Evolutionary conservation across 2,797 vertebrate species (phyloP).

Genomic region (Cirrhinus molitorella): DNA sequence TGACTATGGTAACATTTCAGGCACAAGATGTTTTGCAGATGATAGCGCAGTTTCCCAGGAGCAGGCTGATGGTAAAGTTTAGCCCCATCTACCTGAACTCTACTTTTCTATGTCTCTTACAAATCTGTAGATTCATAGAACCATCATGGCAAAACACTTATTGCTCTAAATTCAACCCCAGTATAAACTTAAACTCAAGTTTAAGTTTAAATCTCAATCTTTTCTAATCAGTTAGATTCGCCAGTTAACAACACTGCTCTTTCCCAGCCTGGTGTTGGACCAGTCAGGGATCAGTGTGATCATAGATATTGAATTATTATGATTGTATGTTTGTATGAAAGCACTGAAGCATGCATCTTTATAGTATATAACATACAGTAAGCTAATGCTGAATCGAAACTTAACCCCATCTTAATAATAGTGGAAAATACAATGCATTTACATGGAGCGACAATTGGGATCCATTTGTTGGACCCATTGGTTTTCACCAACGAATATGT

Average conservation of each 20-base stretch:
- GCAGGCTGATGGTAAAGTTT: conserved; percentile 96
- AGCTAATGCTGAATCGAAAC: conserved; percentile 57
- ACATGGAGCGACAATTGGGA: not conserved
- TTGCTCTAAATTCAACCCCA: conserved; percentile 51
- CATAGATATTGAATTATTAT: conserved; percentile 54
- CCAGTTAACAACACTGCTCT: conserved; percentile 48
- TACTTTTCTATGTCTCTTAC: conserved; percentile 78
- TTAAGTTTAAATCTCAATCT: conserved; percentile 54
- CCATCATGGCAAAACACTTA: conserved; percentile 64
- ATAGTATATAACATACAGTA: conserved; percentile 45
- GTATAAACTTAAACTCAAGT: conserved; percentile 49
- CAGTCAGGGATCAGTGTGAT: conserved; percentile 54
- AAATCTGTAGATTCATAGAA: conserved; percentile 68
- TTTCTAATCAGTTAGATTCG: conserved; percentile 41
- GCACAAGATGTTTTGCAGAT: conserved; percentile 99
- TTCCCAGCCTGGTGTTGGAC: conserved; percentile 55
- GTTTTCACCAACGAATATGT: conserved; percentile 8
- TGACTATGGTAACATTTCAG: conserved; percentile 99
- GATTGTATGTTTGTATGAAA: conserved; percentile 62
- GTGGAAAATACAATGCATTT: not conserved
- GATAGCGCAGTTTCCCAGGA: conserved; percentile 98
- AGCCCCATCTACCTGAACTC: conserved; percentile 84
- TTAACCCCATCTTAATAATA: conserved; percentile 64
- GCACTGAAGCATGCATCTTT: conserved; percentile 73
- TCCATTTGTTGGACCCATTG: not conserved